Percentiles rank a stretch among this genome's conserved stretches.
phyloP scores from a whole-genome alignment of 2,113 vertebrate species.

The Leptocoma aspasia region DNA sequence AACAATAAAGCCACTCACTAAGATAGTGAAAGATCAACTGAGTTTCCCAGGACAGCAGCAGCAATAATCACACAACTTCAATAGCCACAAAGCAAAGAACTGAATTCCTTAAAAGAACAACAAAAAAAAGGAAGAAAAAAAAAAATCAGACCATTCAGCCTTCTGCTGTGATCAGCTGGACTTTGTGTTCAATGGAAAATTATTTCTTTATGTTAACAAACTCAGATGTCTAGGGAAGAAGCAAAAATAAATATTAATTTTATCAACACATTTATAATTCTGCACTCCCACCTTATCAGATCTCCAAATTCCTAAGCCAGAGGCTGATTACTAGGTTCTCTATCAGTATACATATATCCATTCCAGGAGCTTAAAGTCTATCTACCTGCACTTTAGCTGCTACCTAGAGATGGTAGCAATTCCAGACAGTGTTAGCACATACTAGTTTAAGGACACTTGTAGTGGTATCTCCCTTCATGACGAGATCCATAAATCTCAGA shows the following conservation, averaged over 20 bases:
- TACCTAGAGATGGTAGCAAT: neutral
- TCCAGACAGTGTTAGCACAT: neutral
- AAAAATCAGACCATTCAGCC: neutral
- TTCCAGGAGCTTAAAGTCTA: neutral
- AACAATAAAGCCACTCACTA: neutral
- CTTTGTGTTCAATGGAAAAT: neutral
- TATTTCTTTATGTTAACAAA: neutral
- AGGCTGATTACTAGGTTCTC: neutral
- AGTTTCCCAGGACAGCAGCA: neutral
- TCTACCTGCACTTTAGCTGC: neutral
- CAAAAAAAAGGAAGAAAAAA: rapidly evolving
- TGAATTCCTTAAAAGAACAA: neutral
- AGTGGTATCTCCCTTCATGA: neutral
- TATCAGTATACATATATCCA: too few species aligned
- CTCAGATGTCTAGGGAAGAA: neutral
- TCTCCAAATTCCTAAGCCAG: neutral
- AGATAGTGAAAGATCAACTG: neutral
- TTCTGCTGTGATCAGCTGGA: neutral
- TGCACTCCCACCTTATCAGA: neutral
- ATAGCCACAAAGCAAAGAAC: neutral
- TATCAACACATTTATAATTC: neutral
- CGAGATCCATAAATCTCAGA: neutral
- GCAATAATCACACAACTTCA: neutral
- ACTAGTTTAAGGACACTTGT: neutral
- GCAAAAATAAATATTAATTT: neutral